Evolutionary conservation across 2,113 vertebrate species (phyloP).

Genomic region (Oxyruncus cristatus): DNA sequence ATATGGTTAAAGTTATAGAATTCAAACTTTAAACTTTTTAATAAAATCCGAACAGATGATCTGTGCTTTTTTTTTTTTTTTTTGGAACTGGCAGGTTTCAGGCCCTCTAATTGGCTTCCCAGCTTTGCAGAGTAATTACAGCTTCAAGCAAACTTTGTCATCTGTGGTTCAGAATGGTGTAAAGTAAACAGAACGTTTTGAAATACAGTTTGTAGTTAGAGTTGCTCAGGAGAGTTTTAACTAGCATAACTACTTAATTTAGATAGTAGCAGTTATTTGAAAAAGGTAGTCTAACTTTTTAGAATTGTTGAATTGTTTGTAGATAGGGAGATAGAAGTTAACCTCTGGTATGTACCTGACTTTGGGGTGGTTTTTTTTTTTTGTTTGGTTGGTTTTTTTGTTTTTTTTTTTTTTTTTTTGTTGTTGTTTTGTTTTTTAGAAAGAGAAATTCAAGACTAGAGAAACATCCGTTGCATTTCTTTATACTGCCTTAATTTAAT

Average conservation of each 20-base stretch:
- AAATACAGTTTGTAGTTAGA: constrained; percentile 72
- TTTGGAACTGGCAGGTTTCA: constrained; percentile 73
- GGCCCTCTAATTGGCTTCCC: constrained; percentile 76
- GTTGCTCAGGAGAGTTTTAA: constrained; percentile 66
- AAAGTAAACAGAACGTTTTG: constrained; percentile 77
- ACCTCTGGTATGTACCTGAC: neutral
- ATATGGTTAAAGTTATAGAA: constrained; percentile 65
- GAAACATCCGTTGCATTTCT: neutral
- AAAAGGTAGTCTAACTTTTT: constrained; percentile 6
- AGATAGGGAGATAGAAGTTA: neutral
- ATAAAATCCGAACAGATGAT: constrained; percentile 76
- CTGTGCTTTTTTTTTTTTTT: constrained; percentile 38
- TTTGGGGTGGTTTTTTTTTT: too few relatives aligned
- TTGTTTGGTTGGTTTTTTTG: neutral
- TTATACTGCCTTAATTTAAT: neutral
- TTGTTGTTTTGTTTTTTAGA: neutral
- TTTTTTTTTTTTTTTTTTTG: neutral
- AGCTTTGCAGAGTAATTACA: constrained; percentile 76
- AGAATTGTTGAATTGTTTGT: neutral
- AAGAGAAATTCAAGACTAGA: neutral
- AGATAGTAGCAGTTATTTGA: constrained; percentile 9
- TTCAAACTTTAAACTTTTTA: constrained; percentile 73
- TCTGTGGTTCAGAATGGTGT: constrained; percentile 79
- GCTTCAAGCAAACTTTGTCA: constrained; percentile 78
- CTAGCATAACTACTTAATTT: constrained; percentile 54